phyloP scores from a whole-genome alignment of 2,797 vertebrate species.

The Carcharodon carcharias region DNA sequence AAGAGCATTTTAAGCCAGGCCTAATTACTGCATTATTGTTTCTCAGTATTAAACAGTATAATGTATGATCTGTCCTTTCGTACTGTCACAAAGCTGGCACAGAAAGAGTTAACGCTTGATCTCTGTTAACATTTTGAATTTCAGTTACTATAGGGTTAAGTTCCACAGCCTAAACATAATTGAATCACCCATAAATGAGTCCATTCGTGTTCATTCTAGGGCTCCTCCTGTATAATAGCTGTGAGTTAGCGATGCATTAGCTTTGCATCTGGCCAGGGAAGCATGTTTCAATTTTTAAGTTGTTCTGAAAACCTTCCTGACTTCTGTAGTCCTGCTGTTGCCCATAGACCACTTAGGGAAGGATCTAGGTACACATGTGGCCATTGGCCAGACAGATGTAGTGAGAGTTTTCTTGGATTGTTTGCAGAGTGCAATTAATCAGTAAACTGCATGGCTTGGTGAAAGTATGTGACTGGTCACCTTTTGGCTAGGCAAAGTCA shows the following conservation, averaged over 20 bases:
- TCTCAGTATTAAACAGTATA: background rate
- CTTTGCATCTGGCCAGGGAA: background rate
- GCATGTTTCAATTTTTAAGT: background rate
- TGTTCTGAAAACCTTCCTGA: background rate
- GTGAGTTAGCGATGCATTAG: background rate
- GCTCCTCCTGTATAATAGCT: background rate
- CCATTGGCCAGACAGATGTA: background rate
- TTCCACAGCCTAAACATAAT: background rate
- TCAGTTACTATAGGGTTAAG: background rate
- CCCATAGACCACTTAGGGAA: background rate
- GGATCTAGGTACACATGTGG: background rate
- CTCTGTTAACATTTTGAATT: background rate
- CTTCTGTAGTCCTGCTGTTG: background rate
- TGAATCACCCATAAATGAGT: background rate
- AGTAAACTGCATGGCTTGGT: background rate
- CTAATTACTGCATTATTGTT: background rate
- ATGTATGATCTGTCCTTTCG: background rate
- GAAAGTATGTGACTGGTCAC: constrained; percentile 26
- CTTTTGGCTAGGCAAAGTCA: background rate
- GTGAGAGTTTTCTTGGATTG: background rate
- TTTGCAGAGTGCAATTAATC: constrained; percentile 28
- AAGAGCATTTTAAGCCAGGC: background rate
- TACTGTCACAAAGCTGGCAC: background rate
- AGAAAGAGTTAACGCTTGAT: background rate
- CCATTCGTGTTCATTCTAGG: background rate